Base-by-base conservation (phyloP, 35 echinoderm and acorn worm genomes). In the Chiridota heheva region DNA sequence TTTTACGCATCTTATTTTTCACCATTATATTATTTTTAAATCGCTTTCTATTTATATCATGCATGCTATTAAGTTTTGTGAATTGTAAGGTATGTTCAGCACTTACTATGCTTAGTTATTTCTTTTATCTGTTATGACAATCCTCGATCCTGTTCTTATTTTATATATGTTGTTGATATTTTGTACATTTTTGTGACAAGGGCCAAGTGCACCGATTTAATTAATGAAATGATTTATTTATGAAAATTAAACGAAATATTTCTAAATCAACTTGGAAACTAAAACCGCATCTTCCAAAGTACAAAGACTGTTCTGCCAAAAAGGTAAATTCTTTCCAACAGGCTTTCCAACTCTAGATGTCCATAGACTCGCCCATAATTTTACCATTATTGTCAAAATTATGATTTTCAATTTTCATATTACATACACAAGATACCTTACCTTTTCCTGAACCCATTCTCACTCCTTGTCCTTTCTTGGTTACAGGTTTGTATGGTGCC, bases 371-470 rank as follows among this genome's bases (percentile, higher is more conserved):
- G 48, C 10, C 17, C 30, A 67, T 2, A 67, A 28, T 34, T n/a
- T n/a, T n/a, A n/a, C n/a, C n/a, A n/a, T n/a, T n/a, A n/a, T n/a
- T n/a, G n/a, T n/a, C n/a, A n/a, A n/a, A 67, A 67, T 28, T 30
- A 16, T 1, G 63, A 15, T 34, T 34, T 30, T 28, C 7, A 18
- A 15, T 34, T 67, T 2, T 30, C 1, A 2, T 2, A 32, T 10
- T 53, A 53, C 48, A 53, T 10, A 13, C 10, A 4, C 7, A 30
- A 40, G 25, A 3, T 28, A 28, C 22, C 85, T 63, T 43, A 97
- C 94, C 94, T 85, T 97, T 97, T 30, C 94, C 94, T 45, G 88
- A 88, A 42, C 94, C 94, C 89, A 97, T 91, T 28, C 94, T 60
- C 40, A 87, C 84, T 2, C 94, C 94, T 69, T 91, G 94, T 22